Percentiles rank a stretch among this genome's conserved stretches.
Conservation (phyloP, 2,888 invertebrate genomes). For the Drosophila lacicola region DNA sequence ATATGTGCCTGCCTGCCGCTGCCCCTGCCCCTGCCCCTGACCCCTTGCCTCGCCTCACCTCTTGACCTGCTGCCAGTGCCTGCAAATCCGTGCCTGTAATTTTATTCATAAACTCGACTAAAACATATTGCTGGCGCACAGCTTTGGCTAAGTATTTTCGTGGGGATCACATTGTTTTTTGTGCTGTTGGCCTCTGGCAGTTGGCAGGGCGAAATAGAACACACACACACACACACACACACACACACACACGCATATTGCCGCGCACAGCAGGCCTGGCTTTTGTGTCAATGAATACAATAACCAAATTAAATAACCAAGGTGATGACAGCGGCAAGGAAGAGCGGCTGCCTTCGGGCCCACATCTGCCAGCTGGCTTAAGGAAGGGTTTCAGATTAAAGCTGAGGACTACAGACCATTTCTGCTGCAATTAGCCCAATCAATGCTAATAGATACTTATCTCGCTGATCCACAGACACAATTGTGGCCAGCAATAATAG, state of each 20-base stretch:
- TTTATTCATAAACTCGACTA: slow-evolving; percentile 75
- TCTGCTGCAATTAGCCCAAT: slow-evolving; percentile 65
- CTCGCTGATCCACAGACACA: slow-evolving; percentile 39
- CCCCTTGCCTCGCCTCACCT: neutral
- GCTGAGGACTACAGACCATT: neutral
- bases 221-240: slow-evolving; percentile 9
- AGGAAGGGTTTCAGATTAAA: slow-evolving; percentile 43
- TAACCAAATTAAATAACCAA: slow-evolving; percentile 84
- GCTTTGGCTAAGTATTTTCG: slow-evolving; percentile 40
- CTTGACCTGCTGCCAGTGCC: slow-evolving; percentile 12
- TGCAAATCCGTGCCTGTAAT: slow-evolving; percentile 59
- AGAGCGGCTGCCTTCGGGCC: slow-evolving; percentile 11
- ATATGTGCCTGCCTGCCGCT: slow-evolving; percentile 53
- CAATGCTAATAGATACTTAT: slow-evolving; percentile 69
- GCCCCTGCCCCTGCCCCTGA: neutral
- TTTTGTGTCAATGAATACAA: slow-evolving; percentile 85
- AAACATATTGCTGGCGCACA: slow-evolving; percentile 54
- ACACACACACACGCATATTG: slow-evolving; percentile 26
- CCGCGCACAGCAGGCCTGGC: slow-evolving; percentile 67
- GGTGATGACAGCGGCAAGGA: slow-evolving; percentile 64
- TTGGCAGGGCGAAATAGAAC: slow-evolving; percentile 64
- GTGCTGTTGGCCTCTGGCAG: slow-evolving; percentile 51
- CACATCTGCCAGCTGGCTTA: slow-evolving; percentile 23
- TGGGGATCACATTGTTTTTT: slow-evolving; percentile 31
- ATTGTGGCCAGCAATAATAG: slow-evolving; percentile 38